Conservation (phyloP, 2,888 invertebrate species). For the Coenonympha arcania region DNA sequence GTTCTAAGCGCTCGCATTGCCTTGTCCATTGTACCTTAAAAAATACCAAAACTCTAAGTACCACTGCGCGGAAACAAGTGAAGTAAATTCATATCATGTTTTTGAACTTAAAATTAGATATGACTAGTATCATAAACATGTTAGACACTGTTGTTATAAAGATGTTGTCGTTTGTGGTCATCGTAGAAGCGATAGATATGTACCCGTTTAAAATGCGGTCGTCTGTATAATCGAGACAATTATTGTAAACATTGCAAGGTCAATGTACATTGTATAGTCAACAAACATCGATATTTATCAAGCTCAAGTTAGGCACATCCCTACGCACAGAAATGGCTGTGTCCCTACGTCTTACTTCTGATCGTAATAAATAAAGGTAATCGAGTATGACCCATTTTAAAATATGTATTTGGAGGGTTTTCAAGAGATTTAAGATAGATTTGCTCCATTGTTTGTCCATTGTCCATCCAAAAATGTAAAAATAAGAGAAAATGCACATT, state of each 20-base stretch:
- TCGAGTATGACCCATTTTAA: background rate
- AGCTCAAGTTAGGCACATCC: background rate
- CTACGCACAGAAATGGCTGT: no score
- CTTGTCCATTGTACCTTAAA: no score
- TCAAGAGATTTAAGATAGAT: no score
- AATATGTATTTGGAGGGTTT: background rate
- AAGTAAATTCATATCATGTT: no score
- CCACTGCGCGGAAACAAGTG: no score
- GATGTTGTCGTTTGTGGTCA: conserved; percentile 1
- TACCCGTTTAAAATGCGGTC: background rate
- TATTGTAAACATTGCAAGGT: background rate
- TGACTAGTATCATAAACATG: no score
- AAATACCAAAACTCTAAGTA: no score
- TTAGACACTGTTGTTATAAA: background rate
- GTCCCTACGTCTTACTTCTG: background rate
- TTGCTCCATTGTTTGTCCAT: no score
- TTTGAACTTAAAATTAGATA: no score
- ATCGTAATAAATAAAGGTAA: background rate
- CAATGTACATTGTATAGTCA: background rate
- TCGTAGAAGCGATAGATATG: background rate
- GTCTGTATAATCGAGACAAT: conserved; percentile 3
- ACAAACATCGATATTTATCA: background rate
- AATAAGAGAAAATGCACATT: no score
- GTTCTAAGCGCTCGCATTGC: no score
- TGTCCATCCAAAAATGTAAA: no score